Base-by-base conservation (phyloP, 2,113 vertebrate species). In the Phaethon lepturus region DNA sequence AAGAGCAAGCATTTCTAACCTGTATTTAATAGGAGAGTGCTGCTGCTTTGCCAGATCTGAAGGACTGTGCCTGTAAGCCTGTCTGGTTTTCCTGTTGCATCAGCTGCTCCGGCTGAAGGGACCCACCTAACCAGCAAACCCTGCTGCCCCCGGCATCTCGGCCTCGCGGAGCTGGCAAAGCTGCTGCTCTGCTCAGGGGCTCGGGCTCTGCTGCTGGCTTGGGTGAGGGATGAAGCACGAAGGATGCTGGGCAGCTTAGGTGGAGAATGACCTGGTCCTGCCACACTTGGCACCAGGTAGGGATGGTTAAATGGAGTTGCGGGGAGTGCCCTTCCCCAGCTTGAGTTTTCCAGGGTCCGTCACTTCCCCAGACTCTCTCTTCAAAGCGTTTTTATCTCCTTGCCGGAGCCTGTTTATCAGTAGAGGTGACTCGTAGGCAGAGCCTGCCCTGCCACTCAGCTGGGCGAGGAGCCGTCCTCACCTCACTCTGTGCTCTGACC, bases 381-480 rank as follows among this genome's bases (percentile, higher is more conserved):
- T 4, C 42, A 9, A 23, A n/a, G 22, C 19, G 17, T 31, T 35
- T 55, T 25, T 8, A 2, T 64, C 13, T 50, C 73, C 40, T 44
- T 15, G 12, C 40, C 0, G 18, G n/a, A n/a, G 68, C 60, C 23
- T 18, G 11, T 10, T 42, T 12, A 1, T 12, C 1, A 1, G 55
- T 16, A 2, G 33, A 38, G 42, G 24, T 12, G 62, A 31, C 68
- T 44, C 3, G 5, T 6, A 7, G 74, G 66, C 62, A 50, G 49
- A 19, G 29, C 42, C 31, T 11, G 20, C 29, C 68, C 47, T 19
- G 35, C 58, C 38, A 13, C 38, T 25, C 1, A 2, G 31, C 86
- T 12, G 22, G 7, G 5, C 3, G 10, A 19, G 64, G 25, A 20
- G 47, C 81, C n/a, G 0, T 2, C 3, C 0, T 16, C 1, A 19